These are phyloP conservation scores for Pseudopipra pipra DNA, from an alignment of 2,113 vertebrate species.

Conservation along the genomic window DNA sequence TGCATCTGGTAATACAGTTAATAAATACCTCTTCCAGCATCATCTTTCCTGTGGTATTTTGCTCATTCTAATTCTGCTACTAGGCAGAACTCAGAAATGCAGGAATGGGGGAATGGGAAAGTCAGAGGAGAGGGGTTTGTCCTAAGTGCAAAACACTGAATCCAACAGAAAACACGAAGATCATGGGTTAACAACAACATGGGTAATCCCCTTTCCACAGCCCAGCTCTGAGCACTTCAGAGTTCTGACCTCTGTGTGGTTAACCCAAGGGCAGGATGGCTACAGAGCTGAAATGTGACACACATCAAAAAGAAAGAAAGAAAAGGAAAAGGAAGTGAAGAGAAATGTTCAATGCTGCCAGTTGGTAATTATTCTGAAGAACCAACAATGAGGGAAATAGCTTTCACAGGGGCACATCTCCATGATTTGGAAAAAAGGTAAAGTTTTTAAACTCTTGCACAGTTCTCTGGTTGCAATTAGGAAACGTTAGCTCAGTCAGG, in stretches of 20 bases:
- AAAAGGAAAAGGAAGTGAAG: not conserved
- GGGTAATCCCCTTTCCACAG: not conserved
- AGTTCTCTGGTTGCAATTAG: conserved; percentile 45
- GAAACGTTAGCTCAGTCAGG: not conserved
- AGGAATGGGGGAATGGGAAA: not conserved
- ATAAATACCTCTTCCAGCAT: conserved; percentile 36
- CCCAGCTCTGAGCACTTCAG: not conserved
- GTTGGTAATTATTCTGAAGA: not conserved
- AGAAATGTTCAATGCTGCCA: not conserved
- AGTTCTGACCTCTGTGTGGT: not conserved
- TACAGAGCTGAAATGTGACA: not conserved
- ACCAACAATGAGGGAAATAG: not conserved
- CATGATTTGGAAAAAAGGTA: not conserved
- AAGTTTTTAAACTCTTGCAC: not conserved
- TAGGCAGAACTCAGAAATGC: conserved; percentile 44
- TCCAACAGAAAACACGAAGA: not conserved
- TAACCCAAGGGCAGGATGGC: not conserved
- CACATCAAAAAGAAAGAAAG: not conserved
- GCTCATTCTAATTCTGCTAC: conserved; percentile 30
- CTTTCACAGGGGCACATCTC: not conserved
- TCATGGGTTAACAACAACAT: not conserved
- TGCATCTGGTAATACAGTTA: conserved; percentile 56
- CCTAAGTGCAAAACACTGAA: not conserved
- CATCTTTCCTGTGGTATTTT: conserved; percentile 54
- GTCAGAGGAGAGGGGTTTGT: not conserved